Percentiles rank a stretch among this genome's conserved stretches.
phyloP scores from a whole-genome alignment of 1,140 invertebrate genomes.

The Macrobrachium rosenbergii region DNA sequence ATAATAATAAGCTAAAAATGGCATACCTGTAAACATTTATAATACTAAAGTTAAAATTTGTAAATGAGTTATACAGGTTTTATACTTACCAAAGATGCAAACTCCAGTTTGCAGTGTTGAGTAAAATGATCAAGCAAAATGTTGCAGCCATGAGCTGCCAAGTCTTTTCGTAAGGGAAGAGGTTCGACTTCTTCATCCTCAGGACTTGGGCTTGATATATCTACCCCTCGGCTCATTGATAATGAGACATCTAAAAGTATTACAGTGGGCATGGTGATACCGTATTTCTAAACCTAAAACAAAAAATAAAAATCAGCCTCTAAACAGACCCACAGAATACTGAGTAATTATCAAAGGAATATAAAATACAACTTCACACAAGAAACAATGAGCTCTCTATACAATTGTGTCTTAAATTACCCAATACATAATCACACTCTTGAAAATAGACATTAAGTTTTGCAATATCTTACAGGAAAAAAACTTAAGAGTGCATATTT shows the following conservation, averaged over 20 bases:
- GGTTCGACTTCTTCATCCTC: constrained; percentile 74
- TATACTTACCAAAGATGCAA: constrained; percentile 84
- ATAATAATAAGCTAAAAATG: too few relatives aligned
- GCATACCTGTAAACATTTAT: constrained; percentile 68
- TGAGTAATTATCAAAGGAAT: too few relatives aligned
- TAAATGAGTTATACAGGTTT: constrained; percentile 70
- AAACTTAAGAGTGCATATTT: too few relatives aligned
- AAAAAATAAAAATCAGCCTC: too few relatives aligned
- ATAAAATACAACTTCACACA: too few relatives aligned
- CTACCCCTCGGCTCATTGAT: constrained; percentile 81
- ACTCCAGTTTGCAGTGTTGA: constrained; percentile 87
- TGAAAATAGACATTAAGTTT: too few relatives aligned
- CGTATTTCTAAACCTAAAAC: too few relatives aligned
- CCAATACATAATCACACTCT: too few relatives aligned
- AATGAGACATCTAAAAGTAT: constrained; percentile 84
- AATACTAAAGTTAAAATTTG: constrained; percentile 81
- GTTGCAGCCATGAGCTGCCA: constrained; percentile 88
- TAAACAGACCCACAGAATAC: too few relatives aligned
- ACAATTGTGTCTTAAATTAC: too few relatives aligned
- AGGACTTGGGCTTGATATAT: constrained; percentile 62
- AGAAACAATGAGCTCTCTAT: too few relatives aligned
- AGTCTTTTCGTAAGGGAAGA: constrained; percentile 76
- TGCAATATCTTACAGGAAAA: too few relatives aligned
- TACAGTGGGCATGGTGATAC: constrained; percentile 80
- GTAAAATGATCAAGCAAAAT: constrained; percentile 87